phyloP scores from a whole-genome alignment of 2,888 invertebrate genomes.

The Quadroppia sp. region DNA sequence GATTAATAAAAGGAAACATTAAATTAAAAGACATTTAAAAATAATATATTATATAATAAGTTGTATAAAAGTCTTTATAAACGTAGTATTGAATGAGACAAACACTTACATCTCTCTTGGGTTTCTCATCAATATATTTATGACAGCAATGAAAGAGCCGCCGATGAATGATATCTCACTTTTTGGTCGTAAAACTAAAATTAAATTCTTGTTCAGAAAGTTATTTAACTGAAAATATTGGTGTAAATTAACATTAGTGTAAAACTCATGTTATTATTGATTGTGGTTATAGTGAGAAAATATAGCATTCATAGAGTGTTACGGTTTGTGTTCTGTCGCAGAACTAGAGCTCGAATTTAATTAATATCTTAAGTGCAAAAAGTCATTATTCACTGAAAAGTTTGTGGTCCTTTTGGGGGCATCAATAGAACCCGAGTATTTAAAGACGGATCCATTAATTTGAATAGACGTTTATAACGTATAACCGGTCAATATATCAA shows the following conservation, averaged over 20 bases:
- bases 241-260: slow-evolving; percentile 2
- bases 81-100: no score
- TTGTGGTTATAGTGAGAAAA: not conserved
- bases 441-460: slow-evolving; percentile 17
- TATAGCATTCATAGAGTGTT: not conserved
- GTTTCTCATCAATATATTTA: slow-evolving; percentile 25
- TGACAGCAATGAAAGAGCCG: slow-evolving; percentile 20
- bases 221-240: slow-evolving; percentile 26
- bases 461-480: slow-evolving; percentile 25
- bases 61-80: no score
- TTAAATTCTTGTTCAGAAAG: not conserved
- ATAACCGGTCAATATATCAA: slow-evolving; percentile 33
- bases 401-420: not conserved
- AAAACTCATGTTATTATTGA: slow-evolving; percentile 13
- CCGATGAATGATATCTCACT: slow-evolving; percentile 33
- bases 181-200: slow-evolving; percentile 11
- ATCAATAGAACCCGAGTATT: slow-evolving; percentile 5
- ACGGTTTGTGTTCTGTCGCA: not conserved
- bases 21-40: not conserved
- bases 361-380: slow-evolving; percentile 30
- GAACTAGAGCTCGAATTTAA: slow-evolving; percentile 1
- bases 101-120: slow-evolving; percentile 15
- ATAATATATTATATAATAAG: no score
- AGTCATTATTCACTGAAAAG: slow-evolving; percentile 17
- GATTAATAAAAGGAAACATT: slow-evolving; percentile 4